Percentiles rank a stretch among this genome's conserved stretches.
phyloP scores from a whole-genome alignment of 2,113 vertebrate genomes.

The Centropus bengalensis region DNA sequence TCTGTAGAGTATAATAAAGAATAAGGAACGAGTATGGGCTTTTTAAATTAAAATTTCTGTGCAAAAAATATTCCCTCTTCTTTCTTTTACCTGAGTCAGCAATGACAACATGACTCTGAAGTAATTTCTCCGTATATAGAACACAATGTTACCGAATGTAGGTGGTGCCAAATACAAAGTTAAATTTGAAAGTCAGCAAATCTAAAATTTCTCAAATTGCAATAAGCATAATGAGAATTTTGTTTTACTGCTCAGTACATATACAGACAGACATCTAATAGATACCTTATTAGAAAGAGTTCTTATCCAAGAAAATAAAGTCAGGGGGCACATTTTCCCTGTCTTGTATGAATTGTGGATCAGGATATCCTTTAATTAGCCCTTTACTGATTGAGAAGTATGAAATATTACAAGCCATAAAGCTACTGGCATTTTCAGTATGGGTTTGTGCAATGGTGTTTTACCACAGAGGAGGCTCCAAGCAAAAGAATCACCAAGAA shows the following conservation, averaged over 20 bases:
- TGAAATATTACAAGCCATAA: neutral
- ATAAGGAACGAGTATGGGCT: neutral
- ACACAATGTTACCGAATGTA: neutral
- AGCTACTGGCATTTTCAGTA: neutral
- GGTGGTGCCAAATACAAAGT: accelerated
- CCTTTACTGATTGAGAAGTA: neutral
- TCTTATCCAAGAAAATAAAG: neutral
- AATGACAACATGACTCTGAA: neutral
- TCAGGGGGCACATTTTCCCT: neutral
- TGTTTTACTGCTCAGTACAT: neutral
- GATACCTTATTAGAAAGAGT: neutral
- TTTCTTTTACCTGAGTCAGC: neutral
- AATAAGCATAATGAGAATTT: neutral
- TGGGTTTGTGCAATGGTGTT: neutral
- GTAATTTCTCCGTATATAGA: neutral
- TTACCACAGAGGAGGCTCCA: no score
- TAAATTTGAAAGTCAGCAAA: neutral
- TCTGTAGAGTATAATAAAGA: neutral
- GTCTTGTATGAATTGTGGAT: neutral
- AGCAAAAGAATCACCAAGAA: no score
- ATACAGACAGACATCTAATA: neutral
- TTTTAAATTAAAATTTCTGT: neutral
- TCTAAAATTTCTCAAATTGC: neutral
- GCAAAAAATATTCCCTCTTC: neutral
- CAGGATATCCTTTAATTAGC: neutral